Percentiles rank a stretch among this genome's conserved stretches.
phyloP scores from a whole-genome alignment of 2,113 vertebrate genomes.

The Ornithorhynchus anatinus region DNA sequence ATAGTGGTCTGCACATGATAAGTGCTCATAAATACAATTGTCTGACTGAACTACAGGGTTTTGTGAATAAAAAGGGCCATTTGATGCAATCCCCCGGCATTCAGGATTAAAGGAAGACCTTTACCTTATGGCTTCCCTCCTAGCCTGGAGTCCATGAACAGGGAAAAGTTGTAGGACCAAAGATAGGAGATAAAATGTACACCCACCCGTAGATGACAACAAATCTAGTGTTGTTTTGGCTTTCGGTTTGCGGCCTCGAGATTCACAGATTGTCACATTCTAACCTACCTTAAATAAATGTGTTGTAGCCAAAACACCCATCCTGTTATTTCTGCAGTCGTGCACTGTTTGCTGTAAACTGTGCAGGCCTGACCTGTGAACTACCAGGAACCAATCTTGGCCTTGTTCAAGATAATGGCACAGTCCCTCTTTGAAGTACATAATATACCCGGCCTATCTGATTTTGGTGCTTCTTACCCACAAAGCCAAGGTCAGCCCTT shows the following conservation, averaged over 20 bases:
- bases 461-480: background rate
- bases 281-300: slow-evolving; percentile 9
- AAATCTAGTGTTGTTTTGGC: background rate
- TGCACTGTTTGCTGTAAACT: slow-evolving; percentile 47
- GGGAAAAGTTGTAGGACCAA: background rate
- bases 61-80: too few species aligned
- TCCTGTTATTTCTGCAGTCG: slow-evolving; percentile 4
- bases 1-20: too few species aligned
- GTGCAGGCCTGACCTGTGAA: background rate
- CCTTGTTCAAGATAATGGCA: background rate
- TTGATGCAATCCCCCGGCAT: too few species aligned
- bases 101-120: too few species aligned
- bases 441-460: background rate
- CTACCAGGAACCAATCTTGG: rapidly evolving
- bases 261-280: slow-evolving; percentile 2
- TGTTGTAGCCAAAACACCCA: slow-evolving; percentile 48
- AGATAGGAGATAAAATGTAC: background rate
- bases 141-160: background rate
- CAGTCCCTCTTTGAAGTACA: background rate
- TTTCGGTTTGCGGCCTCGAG: background rate
- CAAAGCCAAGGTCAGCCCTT: too few species aligned
- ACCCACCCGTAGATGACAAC: background rate
- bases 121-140: background rate
- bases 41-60: too few species aligned
- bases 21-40: too few species aligned